phyloP scores from a whole-genome alignment of 1,140 invertebrate genomes.

The Penaeus vannamei region DNA sequence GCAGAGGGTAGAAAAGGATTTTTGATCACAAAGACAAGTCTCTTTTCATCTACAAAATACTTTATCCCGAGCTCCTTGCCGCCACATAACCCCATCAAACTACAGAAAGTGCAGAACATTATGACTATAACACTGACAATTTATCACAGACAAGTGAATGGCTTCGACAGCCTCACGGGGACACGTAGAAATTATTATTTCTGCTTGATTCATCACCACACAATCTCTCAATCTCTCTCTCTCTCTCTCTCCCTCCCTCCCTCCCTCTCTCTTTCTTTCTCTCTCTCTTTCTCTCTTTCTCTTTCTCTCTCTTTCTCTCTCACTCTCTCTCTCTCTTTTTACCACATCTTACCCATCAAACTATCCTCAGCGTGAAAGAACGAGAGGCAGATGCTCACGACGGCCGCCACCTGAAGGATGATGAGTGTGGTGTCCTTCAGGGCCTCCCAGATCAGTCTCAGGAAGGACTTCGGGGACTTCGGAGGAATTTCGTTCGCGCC shows the following conservation, averaged over 20 bases:
- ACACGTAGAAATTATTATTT: no score
- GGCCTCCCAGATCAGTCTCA: conserved; percentile 45
- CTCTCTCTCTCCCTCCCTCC: neutral
- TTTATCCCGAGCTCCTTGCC: no score
- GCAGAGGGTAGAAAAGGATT: no score
- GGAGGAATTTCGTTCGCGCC: conserved; percentile 50
- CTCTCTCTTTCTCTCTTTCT: conserved; percentile 34
- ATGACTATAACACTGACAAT: no score
- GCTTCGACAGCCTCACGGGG: no score
- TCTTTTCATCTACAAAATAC: no score
- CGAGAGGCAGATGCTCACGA: conserved; percentile 57
- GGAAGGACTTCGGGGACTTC: conserved; percentile 48
- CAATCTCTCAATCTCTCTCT: neutral
- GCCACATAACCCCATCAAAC: no score
- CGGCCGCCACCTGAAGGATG: conserved; percentile 59
- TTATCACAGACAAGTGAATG: no score
- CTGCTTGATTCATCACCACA: no score
- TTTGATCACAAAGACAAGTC: no score
- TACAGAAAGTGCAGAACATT: no score
- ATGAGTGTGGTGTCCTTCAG: conserved; percentile 62
- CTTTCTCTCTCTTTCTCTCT: conserved; percentile 37
- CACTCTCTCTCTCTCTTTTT: neutral
- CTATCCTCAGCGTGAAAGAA: conserved; percentile 49
- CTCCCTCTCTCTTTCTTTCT: conserved; percentile 30
- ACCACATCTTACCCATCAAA: neutral